Percentiles rank a stretch among this genome's conserved stretches.
These are phyloP conservation scores for Drosophila eohydei DNA, from an alignment of 2,888 invertebrate genomes.

Conservation along the genomic window DNA sequence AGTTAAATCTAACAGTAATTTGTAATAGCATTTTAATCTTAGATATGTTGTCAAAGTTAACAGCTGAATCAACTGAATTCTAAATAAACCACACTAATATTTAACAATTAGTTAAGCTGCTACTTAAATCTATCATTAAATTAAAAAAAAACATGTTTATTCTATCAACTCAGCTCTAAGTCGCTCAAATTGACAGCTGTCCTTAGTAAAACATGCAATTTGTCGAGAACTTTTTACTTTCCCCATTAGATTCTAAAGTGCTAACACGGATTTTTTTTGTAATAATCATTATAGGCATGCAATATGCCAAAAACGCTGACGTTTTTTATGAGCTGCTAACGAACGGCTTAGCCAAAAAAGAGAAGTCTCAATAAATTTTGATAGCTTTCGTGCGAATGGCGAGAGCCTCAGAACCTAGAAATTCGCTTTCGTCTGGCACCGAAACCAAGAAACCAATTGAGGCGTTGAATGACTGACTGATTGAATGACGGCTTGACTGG, in stretches of 20 bases:
- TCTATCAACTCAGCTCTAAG: background rate
- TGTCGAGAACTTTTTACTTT: background rate
- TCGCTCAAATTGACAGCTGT: background rate
- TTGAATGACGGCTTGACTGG: constrained; percentile 1
- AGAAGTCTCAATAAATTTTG: constrained; percentile 49
- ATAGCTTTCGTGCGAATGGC: constrained; percentile 57
- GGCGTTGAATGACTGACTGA: constrained; percentile 36
- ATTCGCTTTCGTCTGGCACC: constrained; percentile 73
- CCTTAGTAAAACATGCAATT: background rate
- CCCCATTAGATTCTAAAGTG: constrained; percentile 8
- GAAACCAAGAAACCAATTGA: constrained; percentile 70
- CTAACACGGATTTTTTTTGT: constrained; percentile 10
- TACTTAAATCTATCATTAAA: background rate
- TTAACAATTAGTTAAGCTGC: background rate
- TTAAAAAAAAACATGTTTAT: background rate
- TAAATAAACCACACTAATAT: background rate
- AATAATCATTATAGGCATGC: constrained; percentile 8
- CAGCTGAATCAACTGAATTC: background rate
- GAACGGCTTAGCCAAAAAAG: constrained; percentile 31
- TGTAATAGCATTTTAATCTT: background rate
- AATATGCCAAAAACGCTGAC: constrained; percentile 25
- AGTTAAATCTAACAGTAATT: background rate
- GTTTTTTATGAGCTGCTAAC: constrained; percentile 38
- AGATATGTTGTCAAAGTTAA: background rate
- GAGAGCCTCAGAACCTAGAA: constrained; percentile 47